Evolutionary conservation across 2,797 vertebrate genomes (phyloP).

Genomic region (Spea hammondii): DNA sequence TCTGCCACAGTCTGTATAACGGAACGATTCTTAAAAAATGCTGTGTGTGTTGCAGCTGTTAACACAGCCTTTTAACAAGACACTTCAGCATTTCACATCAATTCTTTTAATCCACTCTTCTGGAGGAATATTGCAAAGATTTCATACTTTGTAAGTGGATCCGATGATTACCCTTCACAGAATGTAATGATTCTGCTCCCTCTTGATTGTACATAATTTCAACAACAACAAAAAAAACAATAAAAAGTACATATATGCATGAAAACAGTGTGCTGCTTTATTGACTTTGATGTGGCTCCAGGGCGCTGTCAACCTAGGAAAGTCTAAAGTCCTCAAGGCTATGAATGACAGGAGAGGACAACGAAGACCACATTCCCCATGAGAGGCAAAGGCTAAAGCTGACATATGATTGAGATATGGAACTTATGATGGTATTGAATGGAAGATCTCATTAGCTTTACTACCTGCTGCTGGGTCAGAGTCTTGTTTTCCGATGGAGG

Average conservation of each 20-base stretch:
- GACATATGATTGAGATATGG: slow-evolving; percentile 41
- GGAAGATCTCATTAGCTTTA: slow-evolving; percentile 33
- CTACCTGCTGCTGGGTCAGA: slow-evolving; percentile 17
- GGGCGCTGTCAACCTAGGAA: not conserved
- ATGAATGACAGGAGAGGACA: slow-evolving; percentile 11
- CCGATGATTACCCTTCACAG: not conserved
- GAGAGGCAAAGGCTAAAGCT: slow-evolving; percentile 2
- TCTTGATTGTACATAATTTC: not conserved
- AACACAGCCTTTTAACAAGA: slow-evolving; percentile 1
- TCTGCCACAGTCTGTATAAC: not conserved
- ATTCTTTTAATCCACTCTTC: not conserved
- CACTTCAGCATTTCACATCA: not conserved
- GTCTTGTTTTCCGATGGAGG: slow-evolving; percentile 29
- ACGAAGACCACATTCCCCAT: not conserved
- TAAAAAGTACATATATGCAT: not conserved
- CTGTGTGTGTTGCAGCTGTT: not conserved
- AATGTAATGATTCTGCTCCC: not conserved
- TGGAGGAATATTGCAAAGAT: not conserved
- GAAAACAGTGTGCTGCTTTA: not conserved
- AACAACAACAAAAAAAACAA: not conserved
- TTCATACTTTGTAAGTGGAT: not conserved
- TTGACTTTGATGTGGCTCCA: not conserved
- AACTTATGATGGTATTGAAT: slow-evolving; percentile 16
- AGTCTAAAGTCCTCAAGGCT: not conserved
- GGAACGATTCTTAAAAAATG: not conserved